phyloP scores from a whole-genome alignment of 2,888 invertebrate genomes.

The Artemia sp. region DNA sequence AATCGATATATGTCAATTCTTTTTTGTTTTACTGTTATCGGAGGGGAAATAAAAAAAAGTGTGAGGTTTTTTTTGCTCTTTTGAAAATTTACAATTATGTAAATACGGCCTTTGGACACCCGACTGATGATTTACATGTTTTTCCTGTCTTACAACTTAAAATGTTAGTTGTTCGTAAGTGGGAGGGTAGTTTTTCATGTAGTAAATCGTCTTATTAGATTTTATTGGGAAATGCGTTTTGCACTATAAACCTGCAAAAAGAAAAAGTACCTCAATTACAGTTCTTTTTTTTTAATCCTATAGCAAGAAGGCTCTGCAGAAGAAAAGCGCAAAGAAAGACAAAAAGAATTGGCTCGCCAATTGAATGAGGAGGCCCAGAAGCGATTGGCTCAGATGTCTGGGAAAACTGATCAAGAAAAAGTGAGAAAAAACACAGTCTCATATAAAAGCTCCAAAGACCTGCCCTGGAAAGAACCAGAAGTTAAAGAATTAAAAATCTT shows the following conservation, averaged over 20 bases:
- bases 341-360: conserved; percentile 74
- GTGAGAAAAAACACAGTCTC: conserved; percentile 85
- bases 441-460: conserved; percentile 74
- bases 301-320: conserved; percentile 82
- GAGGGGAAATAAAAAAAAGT: too few species aligned
- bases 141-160: too few species aligned
- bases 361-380: conserved; percentile 85
- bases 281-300: conserved; percentile 21
- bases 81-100: too few species aligned
- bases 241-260: too few species aligned
- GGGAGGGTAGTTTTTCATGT: too few species aligned
- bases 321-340: conserved; percentile 90
- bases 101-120: too few species aligned
- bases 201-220: too few species aligned
- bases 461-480: conserved; percentile 74
- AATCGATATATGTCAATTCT: too few species aligned
- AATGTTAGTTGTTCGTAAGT: too few species aligned
- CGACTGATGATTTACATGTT: too few species aligned
- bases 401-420: conserved; percentile 65
- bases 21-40: too few species aligned
- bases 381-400: conserved; percentile 60
- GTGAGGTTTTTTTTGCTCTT: too few species aligned
- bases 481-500: conserved; percentile 81
- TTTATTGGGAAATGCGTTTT: neutral
- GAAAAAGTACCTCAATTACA: neutral